Base-by-base conservation (phyloP, 35 echinoderm and acorn worm genomes). In the Eucidaris tribuloides region DNA sequence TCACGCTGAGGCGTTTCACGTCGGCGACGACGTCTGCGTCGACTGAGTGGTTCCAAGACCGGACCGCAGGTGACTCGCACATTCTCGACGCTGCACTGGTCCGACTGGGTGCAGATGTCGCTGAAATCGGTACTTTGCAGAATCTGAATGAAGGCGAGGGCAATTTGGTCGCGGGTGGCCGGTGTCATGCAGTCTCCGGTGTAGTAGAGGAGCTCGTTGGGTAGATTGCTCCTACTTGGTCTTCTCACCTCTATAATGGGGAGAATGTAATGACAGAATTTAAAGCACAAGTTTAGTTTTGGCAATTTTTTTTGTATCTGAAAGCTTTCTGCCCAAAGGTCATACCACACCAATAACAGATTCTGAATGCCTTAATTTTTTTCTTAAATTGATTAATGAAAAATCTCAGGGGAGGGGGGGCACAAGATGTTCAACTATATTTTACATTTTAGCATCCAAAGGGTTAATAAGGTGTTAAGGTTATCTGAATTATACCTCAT, bases 1-100 rank as follows among this genome's bases (percentile, higher is more conserved):
- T 19, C 13, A 7, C 77, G 22, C 39, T 22, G 71, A 41, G 37
- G 37, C 27, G 39, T 46, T 35, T 56, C 54, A 42, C 82, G 62
- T n/a, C n/a, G n/a, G n/a, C n/a, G n/a, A 19, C 61, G 43, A 19
- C 37, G 29, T 71, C 63, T 41, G 42, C 60, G 82, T 14, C 82
- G 32, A 9, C 0, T 13, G 17, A 29, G 2, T 11, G 38, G 18
- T 9, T 38, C 33, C 7, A 44, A 7, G 17, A 35, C 44, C 50
- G 60, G 18, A 20, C 82, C 82, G 35, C 82, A 84, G 15, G 45
- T 65, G 40, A 84, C 82, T 39, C 46, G 62, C 3, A 84, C 61
- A 25, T 84, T 84, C 61, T 48, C 36, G 7, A 65, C 65, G 56
- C 42, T 84, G 82, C 82, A 84, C 46, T 84, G 25, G 62, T 84